Evolutionary conservation across 2,888 invertebrate species (phyloP), one percentile per base, ranked within the genome.

Genomic region (Eulithis prunata): DNA sequence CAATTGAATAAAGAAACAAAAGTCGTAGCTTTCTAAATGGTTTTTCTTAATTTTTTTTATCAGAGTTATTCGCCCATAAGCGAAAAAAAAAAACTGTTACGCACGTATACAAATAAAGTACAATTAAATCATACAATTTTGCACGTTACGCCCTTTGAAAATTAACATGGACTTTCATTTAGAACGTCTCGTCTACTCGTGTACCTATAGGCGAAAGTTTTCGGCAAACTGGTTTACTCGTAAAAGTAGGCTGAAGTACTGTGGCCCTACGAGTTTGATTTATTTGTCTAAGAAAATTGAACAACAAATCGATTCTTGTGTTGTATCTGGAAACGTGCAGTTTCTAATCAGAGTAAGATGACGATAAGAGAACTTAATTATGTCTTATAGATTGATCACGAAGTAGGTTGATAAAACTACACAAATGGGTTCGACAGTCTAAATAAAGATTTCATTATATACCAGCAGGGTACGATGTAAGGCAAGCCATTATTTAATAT

Each of bases 401-500:
- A 61, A 57, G 45, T 57, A 36, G 52, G 51, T 57, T n/a, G 57
- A 46, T 47, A 36, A 47, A 47, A 11, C 21, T 21, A 8, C 10
- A 21, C 36, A 46, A 49, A 13, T 13, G 14, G 21, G 14, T 8
- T 11, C 21, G 38, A 28, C 45, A 56, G 45, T 57, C 32, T 57
- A 1, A 10, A 57, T 46, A 57, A 57, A 38, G 13, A 47, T 36
- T 13, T 12, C 47, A 21, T 21, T 11, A 11, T 47, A 38, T 57
- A 43, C 43, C 11, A 46, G 60, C 52, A 41, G 38, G 1, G 36
- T 10, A 36, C 56, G 32, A 6, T 21, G 4, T 32, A 62, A 55
- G 21, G 47, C 38, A 49, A 57, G 57, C 36, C 57, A 62, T 62
- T 62, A 57, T 62, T 57, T 36, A 46, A 57, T 57, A 52, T n/a